Percentiles rank a stretch among this genome's conserved stretches.
Conservation (phyloP, 30 jellyfish, hydroid and myxozoan species). For the Catostylus mosaicus region DNA sequence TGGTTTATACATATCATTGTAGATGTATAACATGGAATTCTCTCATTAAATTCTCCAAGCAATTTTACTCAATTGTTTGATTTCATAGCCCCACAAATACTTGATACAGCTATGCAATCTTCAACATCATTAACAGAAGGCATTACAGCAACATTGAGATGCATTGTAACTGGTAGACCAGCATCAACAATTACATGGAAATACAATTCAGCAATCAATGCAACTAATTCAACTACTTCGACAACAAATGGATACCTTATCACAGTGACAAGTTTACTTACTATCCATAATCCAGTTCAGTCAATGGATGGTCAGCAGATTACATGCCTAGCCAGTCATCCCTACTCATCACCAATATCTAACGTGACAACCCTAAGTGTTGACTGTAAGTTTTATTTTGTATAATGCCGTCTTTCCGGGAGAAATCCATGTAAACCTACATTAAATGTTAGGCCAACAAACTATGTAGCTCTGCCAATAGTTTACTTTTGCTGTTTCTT, state of each 20-base stretch:
- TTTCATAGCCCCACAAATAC: not conserved
- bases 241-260: not conserved
- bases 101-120: not conserved
- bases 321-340: constrained; percentile 5
- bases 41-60: not conserved
- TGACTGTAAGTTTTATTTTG: constrained; percentile 2
- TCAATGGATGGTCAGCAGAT: constrained; percentile 12
- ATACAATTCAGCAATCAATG: not conserved
- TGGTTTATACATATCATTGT: not conserved
- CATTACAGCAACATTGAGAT: not conserved
- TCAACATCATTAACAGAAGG: constrained; percentile 6
- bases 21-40: not conserved
- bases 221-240: not conserved
- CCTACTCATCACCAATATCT: not conserved
- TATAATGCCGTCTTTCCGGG: not conserved
- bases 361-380: constrained; percentile 7
- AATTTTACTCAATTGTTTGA: not conserved
- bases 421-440: not conserved
- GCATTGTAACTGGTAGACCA: constrained; percentile 25
- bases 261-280: constrained; percentile 1
- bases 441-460: no score
- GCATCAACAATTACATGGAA: constrained; percentile 14
- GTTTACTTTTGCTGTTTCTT: no score
- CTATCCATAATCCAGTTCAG: constrained; percentile 1
- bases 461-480: no score